Evolutionary conservation across 2,113 vertebrate genomes (phyloP).

Genomic region (Lophius piscatorius): DNA sequence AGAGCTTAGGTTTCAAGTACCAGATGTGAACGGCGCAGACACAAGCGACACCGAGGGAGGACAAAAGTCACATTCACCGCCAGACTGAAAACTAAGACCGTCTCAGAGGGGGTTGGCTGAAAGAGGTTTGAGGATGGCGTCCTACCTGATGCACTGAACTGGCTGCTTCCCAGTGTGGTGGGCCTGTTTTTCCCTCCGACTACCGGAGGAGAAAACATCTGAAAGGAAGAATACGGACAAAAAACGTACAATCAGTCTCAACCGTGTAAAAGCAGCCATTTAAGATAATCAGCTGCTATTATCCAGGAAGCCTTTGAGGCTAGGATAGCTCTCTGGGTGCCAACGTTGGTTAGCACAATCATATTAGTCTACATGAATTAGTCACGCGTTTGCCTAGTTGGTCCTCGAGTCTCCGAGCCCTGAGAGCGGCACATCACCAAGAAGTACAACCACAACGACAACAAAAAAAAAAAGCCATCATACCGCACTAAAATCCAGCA

Average conservation of each 20-base stretch:
- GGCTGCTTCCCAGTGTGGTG: constrained; percentile 96
- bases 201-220: constrained; percentile 99
- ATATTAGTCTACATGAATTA: too few species aligned
- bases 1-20: constrained; percentile 49
- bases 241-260: neutral
- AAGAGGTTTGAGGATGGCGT: constrained; percentile 32
- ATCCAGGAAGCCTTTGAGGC: neutral
- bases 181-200: constrained; percentile 96
- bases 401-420: constrained; percentile 11
- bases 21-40: constrained; percentile 52
- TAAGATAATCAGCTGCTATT: neutral
- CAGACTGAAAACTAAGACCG: constrained; percentile 29
- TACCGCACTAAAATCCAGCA: constrained; percentile 99
- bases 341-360: too few species aligned
- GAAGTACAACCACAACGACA: neutral
- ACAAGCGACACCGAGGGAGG: constrained; percentile 25
- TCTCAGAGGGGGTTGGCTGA: constrained; percentile 7
- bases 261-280: constrained; percentile 3
- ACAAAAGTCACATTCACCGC: constrained; percentile 36
- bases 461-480: constrained; percentile 49
- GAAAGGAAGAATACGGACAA: constrained; percentile 48
- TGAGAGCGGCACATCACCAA: neutral
- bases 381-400: too few species aligned
- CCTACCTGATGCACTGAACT: constrained; percentile 97
- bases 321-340: neutral